Base-by-base conservation (phyloP, 2,888 invertebrate genomes). In the Pteria penguin region DNA sequence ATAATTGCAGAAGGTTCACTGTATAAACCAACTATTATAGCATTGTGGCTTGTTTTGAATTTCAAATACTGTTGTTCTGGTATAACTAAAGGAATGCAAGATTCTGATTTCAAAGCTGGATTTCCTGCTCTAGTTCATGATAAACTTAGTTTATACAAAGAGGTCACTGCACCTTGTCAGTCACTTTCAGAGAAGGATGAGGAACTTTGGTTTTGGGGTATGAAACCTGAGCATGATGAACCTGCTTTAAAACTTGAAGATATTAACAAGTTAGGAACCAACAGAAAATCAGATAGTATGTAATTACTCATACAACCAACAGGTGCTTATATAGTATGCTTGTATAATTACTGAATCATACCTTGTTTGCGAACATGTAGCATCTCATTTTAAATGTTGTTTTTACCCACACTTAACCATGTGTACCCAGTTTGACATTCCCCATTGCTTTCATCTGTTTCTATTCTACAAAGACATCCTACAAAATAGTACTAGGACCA, bases 41-140 rank as follows among this genome's bases (percentile, higher is more conserved):
- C 60, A 27, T 18, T 60, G n/a, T 69, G 69, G 69, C 36, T 69
- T 11, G 69, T 27, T 22, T 60, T 69, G 27, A 69, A 69, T 26
- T 69, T 26, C 24, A 27, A 69, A 36, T 60, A 60, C 27, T 45
- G 58, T 60, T 69, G 69, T 60, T 69, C 52, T 36, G 69, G 69
- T n/a, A 60, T 69, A 31, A 69, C 45, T n/a, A 45, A 69, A 55
- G 60, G 60, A n/a, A 58, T 60, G 58, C 18, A 36, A 2, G 26
- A 69, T 29, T 61, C 61, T 8, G 22, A 29, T n/a, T 26, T 29
- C 5, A 29, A 33, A 2, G 8, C 32, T 36, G 11, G 22, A 24
- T 63, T 63, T 24, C n/a, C 22, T 63, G n/a, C 32, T 14, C 24
- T 63, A n/a, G 65, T 65, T 32, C 31, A 65, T 33, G 24, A 65